Percentiles rank a stretch among this genome's conserved stretches.
Conservation (phyloP, 2,888 invertebrate species). For the Electrophaes corylata region DNA sequence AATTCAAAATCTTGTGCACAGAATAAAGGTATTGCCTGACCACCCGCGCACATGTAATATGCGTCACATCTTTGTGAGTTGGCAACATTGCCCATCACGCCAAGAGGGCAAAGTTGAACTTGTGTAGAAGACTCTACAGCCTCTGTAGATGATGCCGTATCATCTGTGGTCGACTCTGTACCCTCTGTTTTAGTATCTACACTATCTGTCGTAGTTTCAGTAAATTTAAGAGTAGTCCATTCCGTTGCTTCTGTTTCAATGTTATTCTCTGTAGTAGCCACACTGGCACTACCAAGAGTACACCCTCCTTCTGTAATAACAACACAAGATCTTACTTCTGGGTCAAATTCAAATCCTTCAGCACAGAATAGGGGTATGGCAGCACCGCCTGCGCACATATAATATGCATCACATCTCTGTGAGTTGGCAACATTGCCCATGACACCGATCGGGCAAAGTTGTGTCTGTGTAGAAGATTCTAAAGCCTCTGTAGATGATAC, state of each 20-base stretch:
- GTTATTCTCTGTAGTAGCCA: background rate
- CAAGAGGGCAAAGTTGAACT: background rate
- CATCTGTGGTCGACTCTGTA: background rate
- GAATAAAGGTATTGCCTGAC: conserved; percentile 12
- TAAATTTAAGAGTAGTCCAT: background rate
- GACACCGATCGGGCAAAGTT: conserved; percentile 40
- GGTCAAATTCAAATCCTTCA: background rate
- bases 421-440: conserved; percentile 48
- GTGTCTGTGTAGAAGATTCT: background rate
- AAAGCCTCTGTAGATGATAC: no score
- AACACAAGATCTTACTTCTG: conserved; percentile 22
- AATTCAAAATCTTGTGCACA: background rate
- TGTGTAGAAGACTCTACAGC: background rate
- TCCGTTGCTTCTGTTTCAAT: background rate
- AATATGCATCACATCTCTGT: conserved; percentile 44
- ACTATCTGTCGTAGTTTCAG: background rate
- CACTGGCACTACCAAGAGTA: conserved; percentile 18
- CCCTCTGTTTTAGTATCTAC: background rate
- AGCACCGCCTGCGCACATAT: conserved; percentile 40
- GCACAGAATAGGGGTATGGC: conserved; percentile 39
- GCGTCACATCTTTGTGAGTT: conserved; percentile 44
- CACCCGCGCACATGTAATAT: conserved; percentile 46
- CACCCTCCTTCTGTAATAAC: conserved; percentile 39
- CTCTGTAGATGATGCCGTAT: background rate
- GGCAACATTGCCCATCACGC: background rate